A percentile compares a stretch with the other conserved stretches of the same genome.
Conservation (phyloP, 2,888 invertebrate species). For the Macaria liturata region DNA sequence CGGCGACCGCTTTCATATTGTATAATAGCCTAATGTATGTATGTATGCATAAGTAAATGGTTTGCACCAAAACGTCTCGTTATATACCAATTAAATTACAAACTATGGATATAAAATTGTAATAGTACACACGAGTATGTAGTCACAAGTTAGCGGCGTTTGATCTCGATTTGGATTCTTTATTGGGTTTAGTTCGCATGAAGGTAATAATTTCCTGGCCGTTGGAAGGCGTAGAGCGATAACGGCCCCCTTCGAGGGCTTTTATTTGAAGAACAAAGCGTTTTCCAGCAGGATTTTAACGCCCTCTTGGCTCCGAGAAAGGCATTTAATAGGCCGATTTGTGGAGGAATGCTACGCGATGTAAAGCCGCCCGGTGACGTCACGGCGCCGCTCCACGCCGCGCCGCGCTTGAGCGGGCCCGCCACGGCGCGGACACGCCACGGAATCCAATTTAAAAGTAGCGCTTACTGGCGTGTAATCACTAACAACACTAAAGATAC, state of each 20-base stretch:
- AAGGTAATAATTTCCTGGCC: constrained; percentile 12
- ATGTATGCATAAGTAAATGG: too few relatives aligned
- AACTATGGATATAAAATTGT: too few relatives aligned
- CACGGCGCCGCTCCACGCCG: background rate
- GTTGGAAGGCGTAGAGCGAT: constrained; percentile 17
- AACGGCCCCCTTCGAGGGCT: constrained; percentile 15
- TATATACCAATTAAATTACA: too few relatives aligned
- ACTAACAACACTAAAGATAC: constrained; percentile 39
- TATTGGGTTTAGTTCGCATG: constrained; percentile 6
- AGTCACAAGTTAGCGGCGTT: too few relatives aligned
- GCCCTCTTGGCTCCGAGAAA: constrained; percentile 25
- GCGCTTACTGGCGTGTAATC: constrained; percentile 58
- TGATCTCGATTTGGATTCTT: background rate
- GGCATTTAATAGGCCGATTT: constrained; percentile 28
- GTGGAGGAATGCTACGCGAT: constrained; percentile 27
- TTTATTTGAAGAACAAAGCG: constrained; percentile 29
- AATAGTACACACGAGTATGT: too few relatives aligned
- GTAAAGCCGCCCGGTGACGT: constrained; percentile 36
- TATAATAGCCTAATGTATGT: too few relatives aligned
- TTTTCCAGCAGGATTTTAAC: constrained; percentile 25
- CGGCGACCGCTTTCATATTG: too few relatives aligned
- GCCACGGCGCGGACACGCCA: background rate
- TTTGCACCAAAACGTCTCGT: too few relatives aligned
- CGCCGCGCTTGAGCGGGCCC: constrained; percentile 1
- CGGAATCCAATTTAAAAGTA: constrained; percentile 64